Conservation (phyloP, 2,113 vertebrate genomes). For the Apodemus speciosus region DNA sequence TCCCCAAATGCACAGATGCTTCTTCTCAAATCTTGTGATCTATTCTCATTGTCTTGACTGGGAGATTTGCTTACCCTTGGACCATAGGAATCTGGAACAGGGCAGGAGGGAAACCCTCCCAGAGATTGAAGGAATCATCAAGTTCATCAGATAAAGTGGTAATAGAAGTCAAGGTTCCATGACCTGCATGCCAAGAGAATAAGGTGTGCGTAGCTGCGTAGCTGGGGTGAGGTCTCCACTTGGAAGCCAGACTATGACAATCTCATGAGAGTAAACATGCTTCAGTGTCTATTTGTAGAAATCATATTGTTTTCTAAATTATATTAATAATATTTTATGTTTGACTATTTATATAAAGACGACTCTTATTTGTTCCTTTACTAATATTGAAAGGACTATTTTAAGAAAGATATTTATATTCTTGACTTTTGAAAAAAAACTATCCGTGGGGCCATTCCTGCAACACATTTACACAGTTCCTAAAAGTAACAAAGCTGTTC, state of each 20-base stretch:
- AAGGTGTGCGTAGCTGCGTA: neutral
- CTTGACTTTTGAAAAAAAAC: neutral
- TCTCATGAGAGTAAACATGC: neutral
- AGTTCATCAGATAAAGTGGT: neutral
- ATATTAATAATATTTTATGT: neutral
- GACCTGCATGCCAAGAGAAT: neutral
- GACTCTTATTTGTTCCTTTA: neutral
- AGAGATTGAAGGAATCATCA: neutral
- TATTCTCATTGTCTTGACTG: neutral
- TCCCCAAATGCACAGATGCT: neutral
- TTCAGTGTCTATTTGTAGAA: neutral
- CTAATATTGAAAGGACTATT: neutral
- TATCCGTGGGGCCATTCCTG: neutral
- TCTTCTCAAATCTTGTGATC: neutral
- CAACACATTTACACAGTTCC: neutral
- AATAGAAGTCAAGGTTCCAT: neutral
- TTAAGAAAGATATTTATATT: neutral
- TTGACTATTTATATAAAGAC: neutral
- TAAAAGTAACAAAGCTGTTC: neutral
- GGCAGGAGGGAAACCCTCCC: neutral
- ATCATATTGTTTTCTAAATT: neutral
- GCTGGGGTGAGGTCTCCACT: neutral
- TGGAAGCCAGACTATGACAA: neutral
- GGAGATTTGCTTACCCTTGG: neutral
- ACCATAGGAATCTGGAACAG: neutral